Conservation (phyloP, 2,888 invertebrate species). For the Petrophora chlorosata region DNA sequence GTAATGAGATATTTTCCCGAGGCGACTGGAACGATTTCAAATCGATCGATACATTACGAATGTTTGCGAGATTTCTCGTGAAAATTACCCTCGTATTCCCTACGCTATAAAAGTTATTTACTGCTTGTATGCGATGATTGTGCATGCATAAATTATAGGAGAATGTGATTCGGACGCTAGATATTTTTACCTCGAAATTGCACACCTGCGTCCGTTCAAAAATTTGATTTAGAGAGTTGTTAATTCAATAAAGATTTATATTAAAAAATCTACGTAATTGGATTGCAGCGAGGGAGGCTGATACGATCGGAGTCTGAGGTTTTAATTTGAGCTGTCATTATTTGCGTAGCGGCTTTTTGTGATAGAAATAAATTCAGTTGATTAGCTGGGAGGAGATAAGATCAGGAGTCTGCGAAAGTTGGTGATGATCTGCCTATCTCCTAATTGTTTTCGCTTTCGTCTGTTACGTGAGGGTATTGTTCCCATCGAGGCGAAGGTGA, state of each 20-base stretch:
- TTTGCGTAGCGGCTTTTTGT: slow-evolving; percentile 35
- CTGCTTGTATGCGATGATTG: slow-evolving; percentile 48
- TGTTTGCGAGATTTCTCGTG: slow-evolving; percentile 50
- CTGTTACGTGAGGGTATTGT: slow-evolving; percentile 67
- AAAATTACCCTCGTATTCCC: slow-evolving; percentile 56
- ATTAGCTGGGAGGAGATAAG: slow-evolving; percentile 43
- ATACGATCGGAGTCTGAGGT: slow-evolving; percentile 51
- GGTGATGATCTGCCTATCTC: slow-evolving; percentile 60
- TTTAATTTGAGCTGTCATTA: slow-evolving; percentile 54
- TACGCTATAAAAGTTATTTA: slow-evolving; percentile 57
- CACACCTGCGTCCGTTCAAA: slow-evolving; percentile 33
- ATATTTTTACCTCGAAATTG: slow-evolving; percentile 31
- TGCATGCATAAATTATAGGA: slow-evolving; percentile 50
- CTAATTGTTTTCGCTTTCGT: slow-evolving; percentile 78
- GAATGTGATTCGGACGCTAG: slow-evolving; percentile 40
- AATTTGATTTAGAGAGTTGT: slow-evolving; percentile 37
- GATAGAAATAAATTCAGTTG: slow-evolving; percentile 44
- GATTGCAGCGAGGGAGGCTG: slow-evolving; percentile 40
- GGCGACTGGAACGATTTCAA: slow-evolving; percentile 58
- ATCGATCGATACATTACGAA: slow-evolving; percentile 55
- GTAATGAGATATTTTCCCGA: slow-evolving; percentile 64
- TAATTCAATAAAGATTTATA: slow-evolving; percentile 38
- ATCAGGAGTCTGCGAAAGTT: slow-evolving; percentile 59
- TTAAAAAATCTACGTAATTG: slow-evolving; percentile 44
- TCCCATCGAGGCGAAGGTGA: slow-evolving; percentile 48